These are phyloP conservation scores for Dreissena polymorpha DNA, from an alignment of 1,140 invertebrate species.

Conservation along the genomic window DNA sequence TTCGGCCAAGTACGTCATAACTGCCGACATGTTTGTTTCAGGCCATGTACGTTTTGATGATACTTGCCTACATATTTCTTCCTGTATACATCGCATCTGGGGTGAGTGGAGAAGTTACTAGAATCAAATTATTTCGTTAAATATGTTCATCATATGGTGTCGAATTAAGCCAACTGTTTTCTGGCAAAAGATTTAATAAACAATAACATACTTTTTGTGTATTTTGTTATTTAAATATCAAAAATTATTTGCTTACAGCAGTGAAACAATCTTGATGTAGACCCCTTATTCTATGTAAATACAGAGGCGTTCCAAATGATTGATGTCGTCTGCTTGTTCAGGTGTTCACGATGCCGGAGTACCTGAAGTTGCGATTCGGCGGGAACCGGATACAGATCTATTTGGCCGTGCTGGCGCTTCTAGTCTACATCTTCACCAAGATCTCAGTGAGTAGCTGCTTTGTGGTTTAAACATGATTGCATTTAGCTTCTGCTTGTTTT, in stretches of 20 bases:
- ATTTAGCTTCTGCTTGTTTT: too few relatives aligned
- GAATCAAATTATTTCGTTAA: too few relatives aligned
- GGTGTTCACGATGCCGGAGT: conserved; percentile 85
- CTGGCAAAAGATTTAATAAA: not conserved
- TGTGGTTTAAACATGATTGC: too few relatives aligned
- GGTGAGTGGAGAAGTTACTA: conserved; percentile 71
- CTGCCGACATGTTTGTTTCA: conserved; percentile 73
- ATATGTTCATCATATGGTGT: not conserved
- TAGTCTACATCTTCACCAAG: conserved; percentile 84
- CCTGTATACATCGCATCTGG: too few relatives aligned
- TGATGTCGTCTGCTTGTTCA: conserved; percentile 53
- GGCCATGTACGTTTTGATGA: conserved; percentile 75
- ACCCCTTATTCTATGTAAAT: not conserved
- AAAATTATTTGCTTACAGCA: not conserved
- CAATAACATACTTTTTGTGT: not conserved
- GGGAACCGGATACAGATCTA: conserved; percentile 83
- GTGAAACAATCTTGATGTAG: not conserved
- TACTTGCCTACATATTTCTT: conserved; percentile 77
- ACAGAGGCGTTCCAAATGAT: too few relatives aligned
- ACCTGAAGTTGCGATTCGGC: conserved; percentile 83
- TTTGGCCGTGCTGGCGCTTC: conserved; percentile 82
- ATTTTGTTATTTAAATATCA: not conserved
- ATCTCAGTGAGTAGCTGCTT: conserved; percentile 81
- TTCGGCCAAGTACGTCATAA: not conserved
- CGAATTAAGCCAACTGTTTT: not conserved